A percentile compares a stretch with the other conserved stretches of the same genome.
These are phyloP conservation scores for Lordiphosa collinella DNA, from an alignment of 1,140 invertebrate genomes.

Conservation along the genomic window DNA sequence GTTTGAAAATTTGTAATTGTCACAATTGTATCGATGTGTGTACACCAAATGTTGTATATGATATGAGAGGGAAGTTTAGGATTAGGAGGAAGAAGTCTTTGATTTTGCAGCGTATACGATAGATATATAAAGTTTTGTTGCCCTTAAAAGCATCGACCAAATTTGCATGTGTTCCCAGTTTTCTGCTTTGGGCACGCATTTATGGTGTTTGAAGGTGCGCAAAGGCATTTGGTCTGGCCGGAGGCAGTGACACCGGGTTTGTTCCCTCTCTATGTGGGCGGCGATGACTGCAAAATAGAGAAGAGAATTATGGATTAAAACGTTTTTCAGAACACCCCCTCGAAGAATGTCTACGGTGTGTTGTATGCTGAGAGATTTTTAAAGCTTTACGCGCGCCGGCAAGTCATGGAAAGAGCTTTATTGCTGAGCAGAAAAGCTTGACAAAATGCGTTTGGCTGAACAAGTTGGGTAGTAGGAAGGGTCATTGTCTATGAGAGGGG, in stretches of 20 bases:
- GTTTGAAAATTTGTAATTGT: constrained; percentile 9
- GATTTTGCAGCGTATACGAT: constrained; percentile 78
- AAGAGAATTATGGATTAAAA: no score
- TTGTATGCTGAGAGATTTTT: background rate
- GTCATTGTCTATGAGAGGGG: background rate
- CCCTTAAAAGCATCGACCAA: constrained; percentile 73
- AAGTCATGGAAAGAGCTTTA: constrained; percentile 38
- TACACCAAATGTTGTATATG: background rate
- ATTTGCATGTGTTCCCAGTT: constrained; percentile 75
- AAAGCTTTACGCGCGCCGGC: constrained; percentile 17
- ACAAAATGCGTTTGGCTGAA: constrained; percentile 54
- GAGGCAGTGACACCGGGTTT: constrained; percentile 7
- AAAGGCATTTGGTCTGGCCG: constrained; percentile 52
- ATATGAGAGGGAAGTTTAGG: background rate
- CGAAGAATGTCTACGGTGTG: no score
- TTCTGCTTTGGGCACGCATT: constrained; percentile 78
- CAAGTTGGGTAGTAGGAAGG: constrained; percentile 21
- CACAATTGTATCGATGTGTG: background rate
- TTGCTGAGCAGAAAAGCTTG: constrained; percentile 25
- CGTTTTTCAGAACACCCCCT: no score
- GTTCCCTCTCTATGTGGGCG: background rate
- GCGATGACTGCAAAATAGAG: no score
- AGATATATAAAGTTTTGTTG: constrained; percentile 75
- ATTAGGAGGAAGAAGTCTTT: constrained; percentile 31
- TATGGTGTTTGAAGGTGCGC: constrained; percentile 68